A percentile compares a stretch with the other conserved stretches of the same genome.
phyloP scores from a whole-genome alignment of 2,797 vertebrate species.

The Uromys caudimaculatus region DNA sequence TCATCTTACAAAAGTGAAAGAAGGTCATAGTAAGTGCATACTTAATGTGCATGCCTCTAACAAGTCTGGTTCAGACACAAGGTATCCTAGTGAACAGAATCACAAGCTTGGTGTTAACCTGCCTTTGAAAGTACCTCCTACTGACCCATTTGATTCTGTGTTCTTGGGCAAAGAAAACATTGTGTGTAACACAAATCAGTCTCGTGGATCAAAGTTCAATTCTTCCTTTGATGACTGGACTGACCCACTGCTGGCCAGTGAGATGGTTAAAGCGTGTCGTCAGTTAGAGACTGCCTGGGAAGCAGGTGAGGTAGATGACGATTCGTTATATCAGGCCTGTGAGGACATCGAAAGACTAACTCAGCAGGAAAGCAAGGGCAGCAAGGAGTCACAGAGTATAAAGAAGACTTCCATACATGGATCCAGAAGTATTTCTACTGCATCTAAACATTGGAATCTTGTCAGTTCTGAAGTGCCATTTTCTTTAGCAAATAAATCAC shows the following conservation, averaged over 20 bases:
- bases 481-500: conserved; percentile 46
- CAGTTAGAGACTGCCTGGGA: conserved; percentile 90
- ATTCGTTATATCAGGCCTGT: conserved; percentile 93
- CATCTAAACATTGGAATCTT: conserved; percentile 41
- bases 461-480: not conserved
- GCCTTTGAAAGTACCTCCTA: conserved; percentile 63
- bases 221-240: conserved; percentile 83
- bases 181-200: conserved; percentile 55
- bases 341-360: conserved; percentile 93
- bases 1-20: conserved; percentile 78
- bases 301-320: conserved; percentile 90
- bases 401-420: conserved; percentile 64
- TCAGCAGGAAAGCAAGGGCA: conserved; percentile 81
- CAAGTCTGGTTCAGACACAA: conserved; percentile 22
- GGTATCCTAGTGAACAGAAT: conserved; percentile 68
- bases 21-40: conserved; percentile 61
- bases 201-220: conserved; percentile 70
- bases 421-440: conserved; percentile 36
- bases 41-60: conserved; percentile 56
- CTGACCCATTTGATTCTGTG: conserved; percentile 55
- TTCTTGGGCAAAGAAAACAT: conserved; percentile 59
- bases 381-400: conserved; percentile 66
- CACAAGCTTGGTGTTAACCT: conserved; percentile 37
- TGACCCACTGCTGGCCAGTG: conserved; percentile 80
- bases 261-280: conserved; percentile 86